Conservation (phyloP, 2,888 invertebrate genomes). For the Andrena flavipes region DNA sequence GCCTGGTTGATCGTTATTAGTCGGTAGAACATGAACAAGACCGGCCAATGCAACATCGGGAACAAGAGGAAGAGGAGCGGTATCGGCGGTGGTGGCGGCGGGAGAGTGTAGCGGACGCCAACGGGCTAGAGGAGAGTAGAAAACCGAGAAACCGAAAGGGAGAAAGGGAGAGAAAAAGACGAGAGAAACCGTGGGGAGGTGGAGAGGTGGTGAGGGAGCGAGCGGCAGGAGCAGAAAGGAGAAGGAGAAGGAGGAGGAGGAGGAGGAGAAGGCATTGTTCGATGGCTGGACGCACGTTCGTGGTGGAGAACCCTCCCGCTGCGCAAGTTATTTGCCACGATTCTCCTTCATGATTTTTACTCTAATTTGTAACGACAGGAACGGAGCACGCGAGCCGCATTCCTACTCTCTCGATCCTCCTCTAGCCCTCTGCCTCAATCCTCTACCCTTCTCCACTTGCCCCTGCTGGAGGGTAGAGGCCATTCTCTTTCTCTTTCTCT, state of each 20-base stretch:
- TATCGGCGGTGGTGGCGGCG: not conserved
- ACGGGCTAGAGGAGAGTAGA: constrained; percentile 36
- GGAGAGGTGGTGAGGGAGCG: constrained; percentile 7
- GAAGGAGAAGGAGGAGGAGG: constrained; percentile 25
- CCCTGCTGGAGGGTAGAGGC: not conserved
- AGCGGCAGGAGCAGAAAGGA: not conserved
- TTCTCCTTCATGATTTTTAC: constrained; percentile 83
- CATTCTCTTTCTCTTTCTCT: not conserved
- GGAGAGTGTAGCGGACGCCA: constrained; percentile 42
- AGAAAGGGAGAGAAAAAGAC: constrained; percentile 21
- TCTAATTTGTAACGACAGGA: constrained; percentile 84
- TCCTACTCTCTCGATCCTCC: constrained; percentile 71
- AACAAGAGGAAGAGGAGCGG: constrained; percentile 20
- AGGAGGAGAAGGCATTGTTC: constrained; percentile 71
- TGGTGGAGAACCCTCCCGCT: constrained; percentile 77
- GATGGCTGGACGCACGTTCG: constrained; percentile 52
- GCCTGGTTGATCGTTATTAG: constrained; percentile 73
- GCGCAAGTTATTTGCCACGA: constrained; percentile 83
- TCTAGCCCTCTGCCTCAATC: constrained; percentile 27
- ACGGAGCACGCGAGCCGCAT: constrained; percentile 82
- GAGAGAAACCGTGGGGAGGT: constrained; percentile 6
- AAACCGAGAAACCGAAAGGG: constrained; percentile 45
- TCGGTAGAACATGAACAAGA: constrained; percentile 57
- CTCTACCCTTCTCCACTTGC: not conserved
- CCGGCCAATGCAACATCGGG: constrained; percentile 12